phyloP scores from a whole-genome alignment of 2,113 vertebrate genomes.

The Mesocricetus auratus region DNA sequence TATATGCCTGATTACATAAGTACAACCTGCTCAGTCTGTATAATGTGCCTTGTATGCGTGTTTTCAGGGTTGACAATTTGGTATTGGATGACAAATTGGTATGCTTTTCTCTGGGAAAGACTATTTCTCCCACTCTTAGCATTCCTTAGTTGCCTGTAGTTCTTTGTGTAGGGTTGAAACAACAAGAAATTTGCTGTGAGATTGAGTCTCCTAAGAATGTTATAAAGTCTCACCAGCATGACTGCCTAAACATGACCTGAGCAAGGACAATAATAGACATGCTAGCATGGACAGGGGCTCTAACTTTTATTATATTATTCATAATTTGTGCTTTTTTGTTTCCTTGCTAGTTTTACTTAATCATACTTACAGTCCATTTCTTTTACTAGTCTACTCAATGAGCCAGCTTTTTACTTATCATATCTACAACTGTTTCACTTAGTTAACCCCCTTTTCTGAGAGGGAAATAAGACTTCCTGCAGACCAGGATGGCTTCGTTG shows the following conservation, averaged over 20 bases:
- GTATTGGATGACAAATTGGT: background rate
- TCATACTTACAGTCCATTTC: background rate
- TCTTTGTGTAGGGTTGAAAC: background rate
- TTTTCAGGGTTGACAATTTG: background rate
- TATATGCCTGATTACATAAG: background rate
- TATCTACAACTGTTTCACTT: conserved; percentile 17
- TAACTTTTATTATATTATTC: background rate
- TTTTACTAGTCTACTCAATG: conserved; percentile 41
- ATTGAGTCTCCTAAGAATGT: background rate
- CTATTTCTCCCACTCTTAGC: background rate
- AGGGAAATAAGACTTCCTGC: background rate
- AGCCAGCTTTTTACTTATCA: conserved; percentile 41
- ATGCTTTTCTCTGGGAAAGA: background rate
- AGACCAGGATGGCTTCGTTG: background rate
- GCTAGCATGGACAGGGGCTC: background rate
- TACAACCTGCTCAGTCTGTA: background rate
- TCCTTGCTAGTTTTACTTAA: background rate
- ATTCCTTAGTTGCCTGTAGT: background rate
- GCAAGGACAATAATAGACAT: background rate
- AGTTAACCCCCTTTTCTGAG: background rate
- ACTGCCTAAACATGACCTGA: background rate
- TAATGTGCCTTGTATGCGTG: background rate
- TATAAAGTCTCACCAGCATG: background rate
- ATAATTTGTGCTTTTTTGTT: conserved; percentile 36
- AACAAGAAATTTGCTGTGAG: background rate